These are phyloP conservation scores for Cyaniris semiargus DNA, from an alignment of 2,888 invertebrate species.

Conservation along the genomic window DNA sequence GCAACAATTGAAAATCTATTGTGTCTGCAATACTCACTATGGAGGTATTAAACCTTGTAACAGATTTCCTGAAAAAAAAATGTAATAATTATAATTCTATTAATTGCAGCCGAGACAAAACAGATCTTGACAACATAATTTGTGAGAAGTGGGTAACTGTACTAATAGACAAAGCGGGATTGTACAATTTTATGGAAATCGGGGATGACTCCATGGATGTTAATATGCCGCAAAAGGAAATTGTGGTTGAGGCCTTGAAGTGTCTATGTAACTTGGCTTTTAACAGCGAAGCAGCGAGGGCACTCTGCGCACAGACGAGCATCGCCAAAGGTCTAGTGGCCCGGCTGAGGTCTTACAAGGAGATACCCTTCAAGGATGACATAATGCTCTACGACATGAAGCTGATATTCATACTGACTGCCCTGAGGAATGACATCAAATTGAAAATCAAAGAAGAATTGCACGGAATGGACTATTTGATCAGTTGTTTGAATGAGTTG, in stretches of 20 bases:
- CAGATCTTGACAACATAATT: constrained; percentile 84
- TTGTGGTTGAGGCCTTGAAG: constrained; percentile 90
- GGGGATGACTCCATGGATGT: constrained; percentile 59
- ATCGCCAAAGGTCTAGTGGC: constrained; percentile 86
- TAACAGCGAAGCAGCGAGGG: constrained; percentile 79
- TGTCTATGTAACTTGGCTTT: constrained; percentile 93
- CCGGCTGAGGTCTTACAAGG: constrained; percentile 84
- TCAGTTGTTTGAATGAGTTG: constrained; percentile 84
- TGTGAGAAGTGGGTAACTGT: constrained; percentile 84
- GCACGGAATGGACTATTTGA: constrained; percentile 85
- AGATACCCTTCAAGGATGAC: constrained; percentile 83
- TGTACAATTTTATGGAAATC: constrained; percentile 68
- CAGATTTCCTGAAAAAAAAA: not conserved
- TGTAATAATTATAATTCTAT: not conserved
- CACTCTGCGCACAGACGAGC: constrained; percentile 80
- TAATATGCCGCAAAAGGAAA: constrained; percentile 71
- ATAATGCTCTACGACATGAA: constrained; percentile 93
- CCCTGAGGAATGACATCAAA: constrained; percentile 86
- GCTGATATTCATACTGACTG: constrained; percentile 93
- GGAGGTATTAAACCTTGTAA: not conserved
- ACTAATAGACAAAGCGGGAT: constrained; percentile 84
- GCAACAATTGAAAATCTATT: no score
- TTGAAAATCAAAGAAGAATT: constrained; percentile 83
- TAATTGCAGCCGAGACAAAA: constrained; percentile 86
- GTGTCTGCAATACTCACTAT: no score